Evolutionary conservation across 2,797 vertebrate genomes (phyloP).

Genomic region (Megalops cyprinoides): DNA sequence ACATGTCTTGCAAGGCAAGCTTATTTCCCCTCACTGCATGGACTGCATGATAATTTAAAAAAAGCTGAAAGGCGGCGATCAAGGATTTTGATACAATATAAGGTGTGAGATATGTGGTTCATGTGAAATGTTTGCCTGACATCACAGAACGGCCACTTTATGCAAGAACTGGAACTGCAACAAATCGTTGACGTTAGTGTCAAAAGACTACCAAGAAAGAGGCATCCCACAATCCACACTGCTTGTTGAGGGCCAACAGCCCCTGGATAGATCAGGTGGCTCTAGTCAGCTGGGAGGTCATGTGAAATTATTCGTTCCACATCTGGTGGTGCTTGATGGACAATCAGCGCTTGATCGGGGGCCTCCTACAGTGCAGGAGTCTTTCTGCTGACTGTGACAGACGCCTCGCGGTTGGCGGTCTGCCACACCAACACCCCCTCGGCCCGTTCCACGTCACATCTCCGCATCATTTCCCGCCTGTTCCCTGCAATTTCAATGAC

Average conservation of each 20-base stretch:
- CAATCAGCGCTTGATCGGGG: not conserved
- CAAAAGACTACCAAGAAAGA: too few relatives aligned
- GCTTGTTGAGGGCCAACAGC: not conserved
- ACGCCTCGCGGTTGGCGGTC: not conserved
- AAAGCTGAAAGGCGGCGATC: too few relatives aligned
- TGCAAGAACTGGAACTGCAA: too few relatives aligned
- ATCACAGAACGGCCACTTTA: too few relatives aligned
- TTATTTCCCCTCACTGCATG: too few relatives aligned
- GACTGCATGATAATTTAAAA: too few relatives aligned
- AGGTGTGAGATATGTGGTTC: too few relatives aligned
- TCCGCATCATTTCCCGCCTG: not conserved
- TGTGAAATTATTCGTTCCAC: not conserved
- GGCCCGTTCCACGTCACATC: not conserved
- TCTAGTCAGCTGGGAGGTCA: not conserved
- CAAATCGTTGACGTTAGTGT: too few relatives aligned
- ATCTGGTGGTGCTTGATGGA: not conserved
- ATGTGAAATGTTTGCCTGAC: too few relatives aligned
- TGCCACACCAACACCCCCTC: not conserved
- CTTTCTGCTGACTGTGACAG: slow-evolving; percentile 7
- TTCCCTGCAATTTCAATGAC: not conserved
- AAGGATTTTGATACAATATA: too few relatives aligned
- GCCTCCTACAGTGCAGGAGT: not conserved
- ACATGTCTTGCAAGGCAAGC: too few relatives aligned
- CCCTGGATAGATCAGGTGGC: not conserved
- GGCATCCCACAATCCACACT: not conserved